A percentile compares a stretch with the other conserved stretches of the same genome.
Conservation (phyloP, 2,113 vertebrate genomes). For the Trachemys scripta region DNA sequence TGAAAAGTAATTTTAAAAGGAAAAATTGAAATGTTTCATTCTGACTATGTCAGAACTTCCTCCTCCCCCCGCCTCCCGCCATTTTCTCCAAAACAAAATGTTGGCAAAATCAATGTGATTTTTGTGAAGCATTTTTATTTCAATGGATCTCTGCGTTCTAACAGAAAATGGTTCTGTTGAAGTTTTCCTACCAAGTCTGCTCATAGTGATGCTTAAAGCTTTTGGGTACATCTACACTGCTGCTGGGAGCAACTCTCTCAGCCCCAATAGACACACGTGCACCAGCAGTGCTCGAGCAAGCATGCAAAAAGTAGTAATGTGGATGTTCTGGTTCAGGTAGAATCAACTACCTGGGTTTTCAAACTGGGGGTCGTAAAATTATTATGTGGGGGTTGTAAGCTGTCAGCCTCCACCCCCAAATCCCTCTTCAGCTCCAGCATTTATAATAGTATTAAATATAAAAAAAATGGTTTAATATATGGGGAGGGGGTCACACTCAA, state of each 20-base stretch:
- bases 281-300: neutral
- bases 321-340: too few relatives aligned
- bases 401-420: too few relatives aligned
- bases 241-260: neutral
- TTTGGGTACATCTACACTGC: neutral
- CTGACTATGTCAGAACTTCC: neutral
- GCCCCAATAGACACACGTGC: neutral
- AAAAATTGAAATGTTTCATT: neutral
- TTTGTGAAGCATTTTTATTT: neutral
- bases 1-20: neutral
- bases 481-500: too few relatives aligned
- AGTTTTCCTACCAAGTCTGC: neutral
- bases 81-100: neutral
- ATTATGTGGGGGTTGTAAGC: too few relatives aligned
- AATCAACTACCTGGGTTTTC: too few relatives aligned
- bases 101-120: neutral
- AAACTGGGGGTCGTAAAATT: too few relatives aligned
- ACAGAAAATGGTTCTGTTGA: neutral
- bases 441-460: too few relatives aligned
- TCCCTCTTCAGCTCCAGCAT: too few relatives aligned
- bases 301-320: too few relatives aligned
- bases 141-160: neutral
- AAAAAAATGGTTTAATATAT: too few relatives aligned
- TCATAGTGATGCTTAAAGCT: neutral
- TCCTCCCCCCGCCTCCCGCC: neutral